A percentile compares a stretch with the other conserved stretches of the same genome.
These are phyloP conservation scores for Lytechinus pictus DNA, from an alignment of 35 echinoderm and acorn worm species.

Conservation along the genomic window DNA sequence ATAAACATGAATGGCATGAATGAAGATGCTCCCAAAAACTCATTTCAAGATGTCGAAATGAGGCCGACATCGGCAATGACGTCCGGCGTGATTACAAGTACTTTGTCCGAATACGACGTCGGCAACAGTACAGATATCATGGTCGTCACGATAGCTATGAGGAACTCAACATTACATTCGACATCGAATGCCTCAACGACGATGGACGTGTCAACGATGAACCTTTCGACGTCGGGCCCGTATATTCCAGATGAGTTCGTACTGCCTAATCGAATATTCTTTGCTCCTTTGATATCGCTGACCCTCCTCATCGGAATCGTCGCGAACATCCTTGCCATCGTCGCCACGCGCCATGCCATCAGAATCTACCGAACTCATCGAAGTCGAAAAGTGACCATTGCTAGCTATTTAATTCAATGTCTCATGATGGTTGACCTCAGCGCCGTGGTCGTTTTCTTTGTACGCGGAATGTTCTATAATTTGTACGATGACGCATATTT, in stretches of 20 bases:
- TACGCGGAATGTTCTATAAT: constrained; percentile 49
- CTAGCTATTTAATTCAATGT: constrained; percentile 22
- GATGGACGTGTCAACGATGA: neutral
- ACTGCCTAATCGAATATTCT: neutral
- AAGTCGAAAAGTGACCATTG: constrained; percentile 27
- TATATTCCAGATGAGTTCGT: constrained; percentile 56
- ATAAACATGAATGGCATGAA: neutral
- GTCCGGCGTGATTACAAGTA: neutral
- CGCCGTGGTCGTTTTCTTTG: constrained; percentile 53
- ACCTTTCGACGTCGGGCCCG: neutral
- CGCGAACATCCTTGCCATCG: constrained; percentile 50
- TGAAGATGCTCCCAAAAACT: neutral
- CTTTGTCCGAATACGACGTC: neutral
- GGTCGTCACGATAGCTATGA: neutral
- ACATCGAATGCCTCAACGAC: neutral
- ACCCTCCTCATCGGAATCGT: constrained; percentile 29
- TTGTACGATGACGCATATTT: constrained; percentile 49
- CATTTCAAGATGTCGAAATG: neutral
- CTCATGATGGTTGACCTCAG: constrained; percentile 55
- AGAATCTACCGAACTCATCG: neutral
- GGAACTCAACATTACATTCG: neutral
- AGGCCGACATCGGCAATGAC: neutral
- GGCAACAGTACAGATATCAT: neutral
- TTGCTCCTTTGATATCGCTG: constrained; percentile 2
- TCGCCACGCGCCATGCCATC: constrained; percentile 27